Conservation (phyloP, 2,797 vertebrate species). For the Otus scops region DNA sequence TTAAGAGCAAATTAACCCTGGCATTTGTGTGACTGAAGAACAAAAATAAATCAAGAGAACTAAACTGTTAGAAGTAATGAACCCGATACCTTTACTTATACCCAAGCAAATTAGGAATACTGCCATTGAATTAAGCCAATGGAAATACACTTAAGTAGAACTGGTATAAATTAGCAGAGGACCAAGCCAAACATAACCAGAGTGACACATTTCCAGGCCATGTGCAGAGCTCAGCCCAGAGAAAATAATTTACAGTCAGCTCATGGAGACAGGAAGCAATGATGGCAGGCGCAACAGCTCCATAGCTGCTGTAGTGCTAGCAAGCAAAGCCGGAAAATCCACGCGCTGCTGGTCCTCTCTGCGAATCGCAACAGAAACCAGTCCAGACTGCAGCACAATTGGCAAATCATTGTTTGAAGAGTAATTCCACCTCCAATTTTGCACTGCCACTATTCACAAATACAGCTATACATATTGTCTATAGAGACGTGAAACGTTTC, state of each 20-base stretch:
- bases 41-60: slow-evolving; percentile 40
- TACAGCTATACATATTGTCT: not conserved
- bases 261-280: slow-evolving; percentile 39
- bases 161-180: slow-evolving; percentile 15
- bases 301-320: not conserved
- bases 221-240: slow-evolving; percentile 12
- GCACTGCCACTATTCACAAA: slow-evolving; percentile 23
- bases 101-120: slow-evolving; percentile 20
- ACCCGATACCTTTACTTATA: not conserved
- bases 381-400: not conserved
- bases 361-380: not conserved
- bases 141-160: slow-evolving; percentile 25
- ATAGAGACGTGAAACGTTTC: not conserved
- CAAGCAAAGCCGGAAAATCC: slow-evolving; percentile 21
- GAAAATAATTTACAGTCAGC: slow-evolving; percentile 53
- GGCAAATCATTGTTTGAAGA: not conserved
- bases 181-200: slow-evolving; percentile 24
- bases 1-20: slow-evolving; percentile 32
- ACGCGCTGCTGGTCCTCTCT: not conserved
- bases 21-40: slow-evolving; percentile 12
- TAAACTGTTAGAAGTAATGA: slow-evolving; percentile 29
- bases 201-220: slow-evolving; percentile 30
- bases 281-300: slow-evolving; percentile 17
- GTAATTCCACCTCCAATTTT: not conserved
- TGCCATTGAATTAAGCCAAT: slow-evolving; percentile 29